Evolutionary conservation across 1,140 invertebrate genomes (phyloP).

Genomic region (Hirudo medicinalis): DNA sequence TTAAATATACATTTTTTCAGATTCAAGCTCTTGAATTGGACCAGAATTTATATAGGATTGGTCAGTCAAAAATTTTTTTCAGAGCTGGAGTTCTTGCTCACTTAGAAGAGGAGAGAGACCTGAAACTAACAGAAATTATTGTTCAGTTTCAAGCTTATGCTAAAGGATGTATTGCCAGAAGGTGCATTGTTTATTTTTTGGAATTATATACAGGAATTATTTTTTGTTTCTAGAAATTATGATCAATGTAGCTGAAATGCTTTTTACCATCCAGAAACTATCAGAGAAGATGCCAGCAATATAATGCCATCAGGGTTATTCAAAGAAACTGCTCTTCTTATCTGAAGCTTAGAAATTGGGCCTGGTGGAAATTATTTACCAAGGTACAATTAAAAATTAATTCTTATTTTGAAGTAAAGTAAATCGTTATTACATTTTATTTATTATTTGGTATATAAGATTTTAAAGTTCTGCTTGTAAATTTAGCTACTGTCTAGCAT

Average conservation of each 20-base stretch:
- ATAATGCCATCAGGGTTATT: conserved; percentile 97
- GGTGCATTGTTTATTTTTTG: conserved; percentile 26
- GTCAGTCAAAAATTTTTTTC: conserved; percentile 97
- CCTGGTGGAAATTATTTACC: conserved; percentile 97
- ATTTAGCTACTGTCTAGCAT: no score
- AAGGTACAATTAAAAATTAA: conserved; percentile 45
- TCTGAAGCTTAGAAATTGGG: conserved; percentile 93
- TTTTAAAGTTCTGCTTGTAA: no score
- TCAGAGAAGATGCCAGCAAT: conserved; percentile 87
- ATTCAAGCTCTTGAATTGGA: conserved; percentile 90
- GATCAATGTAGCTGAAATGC: no score
- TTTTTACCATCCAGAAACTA: conserved; percentile 55
- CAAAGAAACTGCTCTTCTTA: conserved; percentile 97
- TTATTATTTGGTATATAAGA: no score
- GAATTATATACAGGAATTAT: no score
- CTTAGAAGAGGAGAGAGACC: conserved; percentile 94
- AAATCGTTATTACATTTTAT: no score
- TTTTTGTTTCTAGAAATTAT: no score
- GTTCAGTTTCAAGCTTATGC: conserved; percentile 93
- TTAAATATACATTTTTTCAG: conserved; percentile 29
- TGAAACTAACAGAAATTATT: conserved; percentile 95
- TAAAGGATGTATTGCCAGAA: conserved; percentile 77
- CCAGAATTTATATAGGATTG: conserved; percentile 85
- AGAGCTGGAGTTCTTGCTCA: conserved; percentile 93
- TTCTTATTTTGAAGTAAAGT: no score